A percentile compares a stretch with the other conserved stretches of the same genome.
phyloP scores from a whole-genome alignment of 64 coral and sea anemone species.

The Pocillopora verrucosa region DNA sequence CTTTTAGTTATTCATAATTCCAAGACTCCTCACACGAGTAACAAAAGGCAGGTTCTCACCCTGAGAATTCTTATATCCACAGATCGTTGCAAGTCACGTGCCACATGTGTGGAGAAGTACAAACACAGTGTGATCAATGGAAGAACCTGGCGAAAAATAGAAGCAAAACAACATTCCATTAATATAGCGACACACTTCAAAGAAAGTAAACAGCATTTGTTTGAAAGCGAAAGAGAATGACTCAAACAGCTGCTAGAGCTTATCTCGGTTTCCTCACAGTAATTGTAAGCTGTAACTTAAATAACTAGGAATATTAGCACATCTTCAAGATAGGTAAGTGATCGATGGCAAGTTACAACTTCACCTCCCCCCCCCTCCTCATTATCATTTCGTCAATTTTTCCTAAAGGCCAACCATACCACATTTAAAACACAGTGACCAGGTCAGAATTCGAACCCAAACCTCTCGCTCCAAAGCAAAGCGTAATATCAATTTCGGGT shows the following conservation, averaged over 20 bases:
- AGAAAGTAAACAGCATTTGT: neutral
- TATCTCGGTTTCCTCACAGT: too few species aligned
- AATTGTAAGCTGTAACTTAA: too few species aligned
- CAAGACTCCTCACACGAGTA: too few species aligned
- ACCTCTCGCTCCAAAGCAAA: neutral
- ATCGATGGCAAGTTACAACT: too few species aligned
- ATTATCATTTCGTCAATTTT: too few species aligned
- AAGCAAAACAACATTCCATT: neutral
- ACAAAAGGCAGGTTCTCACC: conserved; percentile 46
- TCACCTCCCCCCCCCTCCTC: too few species aligned
- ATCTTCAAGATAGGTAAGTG: too few species aligned
- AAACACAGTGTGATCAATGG: conserved; percentile 80
- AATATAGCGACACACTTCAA: neutral
- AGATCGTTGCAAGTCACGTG: conserved; percentile 74
- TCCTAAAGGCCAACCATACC: too few species aligned
- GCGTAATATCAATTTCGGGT: too few species aligned
- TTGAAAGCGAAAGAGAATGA: too few species aligned
- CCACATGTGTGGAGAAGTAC: conserved; percentile 89
- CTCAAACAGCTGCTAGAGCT: too few species aligned
- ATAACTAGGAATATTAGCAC: too few species aligned
- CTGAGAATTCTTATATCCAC: conserved; percentile 83
- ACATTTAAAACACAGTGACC: neutral
- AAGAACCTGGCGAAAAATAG: conserved; percentile 56
- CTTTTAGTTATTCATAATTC: neutral
- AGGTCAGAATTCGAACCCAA: neutral